These are phyloP conservation scores for Choloepus hoffmanni DNA, from an alignment of 2,113 vertebrate genomes.

Conservation along the genomic window DNA sequence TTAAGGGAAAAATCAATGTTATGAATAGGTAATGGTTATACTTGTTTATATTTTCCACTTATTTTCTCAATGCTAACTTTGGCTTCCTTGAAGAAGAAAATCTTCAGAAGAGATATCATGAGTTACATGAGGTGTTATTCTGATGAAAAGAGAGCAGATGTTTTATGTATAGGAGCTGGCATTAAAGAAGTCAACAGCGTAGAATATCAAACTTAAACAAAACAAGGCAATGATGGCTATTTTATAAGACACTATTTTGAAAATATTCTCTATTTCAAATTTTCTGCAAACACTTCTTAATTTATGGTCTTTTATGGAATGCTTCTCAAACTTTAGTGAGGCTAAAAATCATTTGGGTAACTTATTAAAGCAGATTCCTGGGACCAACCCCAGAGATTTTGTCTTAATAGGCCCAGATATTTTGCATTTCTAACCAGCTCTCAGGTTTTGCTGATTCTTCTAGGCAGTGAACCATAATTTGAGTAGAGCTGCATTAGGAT, in stretches of 20 bases:
- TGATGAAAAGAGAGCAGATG: not conserved
- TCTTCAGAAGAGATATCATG: not conserved
- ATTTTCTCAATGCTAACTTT: constrained; percentile 21
- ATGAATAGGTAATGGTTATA: not conserved
- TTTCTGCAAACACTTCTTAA: not conserved
- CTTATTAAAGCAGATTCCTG: not conserved
- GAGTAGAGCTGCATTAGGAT: not conserved
- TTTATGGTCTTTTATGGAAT: not conserved
- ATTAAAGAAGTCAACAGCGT: not conserved
- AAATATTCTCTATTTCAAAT: not conserved
- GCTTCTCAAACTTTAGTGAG: not conserved
- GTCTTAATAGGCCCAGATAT: not conserved
- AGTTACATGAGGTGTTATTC: not conserved
- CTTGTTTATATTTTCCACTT: not conserved
- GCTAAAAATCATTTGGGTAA: not conserved
- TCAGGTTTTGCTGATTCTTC: not conserved
- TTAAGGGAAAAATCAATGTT: not conserved
- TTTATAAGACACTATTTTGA: not conserved
- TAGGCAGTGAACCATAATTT: not conserved
- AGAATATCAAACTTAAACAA: not conserved
- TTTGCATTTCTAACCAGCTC: not conserved
- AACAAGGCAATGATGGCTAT: not conserved
- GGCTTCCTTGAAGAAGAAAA: not conserved
- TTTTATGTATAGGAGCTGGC: not conserved
- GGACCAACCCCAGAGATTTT: not conserved